These are phyloP conservation scores for Ceriagrion tenellum DNA, from an alignment of 2,888 invertebrate genomes.

Conservation along the genomic window DNA sequence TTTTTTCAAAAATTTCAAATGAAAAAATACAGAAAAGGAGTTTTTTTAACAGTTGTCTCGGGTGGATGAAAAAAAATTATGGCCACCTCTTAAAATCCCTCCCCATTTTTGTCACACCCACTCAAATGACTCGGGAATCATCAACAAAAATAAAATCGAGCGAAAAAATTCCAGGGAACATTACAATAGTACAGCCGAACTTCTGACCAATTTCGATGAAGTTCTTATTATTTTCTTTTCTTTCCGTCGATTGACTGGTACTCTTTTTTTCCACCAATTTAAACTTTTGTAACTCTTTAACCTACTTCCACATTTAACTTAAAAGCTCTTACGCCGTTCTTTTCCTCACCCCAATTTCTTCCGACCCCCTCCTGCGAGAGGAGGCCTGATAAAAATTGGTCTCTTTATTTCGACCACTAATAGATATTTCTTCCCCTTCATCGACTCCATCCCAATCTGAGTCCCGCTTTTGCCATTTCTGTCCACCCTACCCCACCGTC, in stretches of 20 bases:
- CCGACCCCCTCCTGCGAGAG: not conserved
- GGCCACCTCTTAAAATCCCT: not conserved
- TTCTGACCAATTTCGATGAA: not conserved
- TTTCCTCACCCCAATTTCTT: not conserved
- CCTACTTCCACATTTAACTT: constrained; percentile 45
- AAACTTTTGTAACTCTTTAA: constrained; percentile 63
- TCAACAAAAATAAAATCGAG: not conserved
- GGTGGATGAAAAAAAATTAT: constrained; percentile 29
- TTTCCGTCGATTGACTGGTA: not conserved
- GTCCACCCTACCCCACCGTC: not conserved
- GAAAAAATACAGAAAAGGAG: not conserved
- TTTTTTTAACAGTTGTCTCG: not conserved
- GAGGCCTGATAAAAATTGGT: constrained; percentile 5
- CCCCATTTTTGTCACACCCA: not conserved
- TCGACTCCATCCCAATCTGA: not conserved
- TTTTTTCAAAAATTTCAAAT: not conserved
- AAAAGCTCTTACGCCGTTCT: not conserved
- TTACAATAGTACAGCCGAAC: constrained; percentile 47
- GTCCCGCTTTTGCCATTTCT: not conserved
- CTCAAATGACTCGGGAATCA: constrained; percentile 32
- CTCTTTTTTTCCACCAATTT: constrained; percentile 45
- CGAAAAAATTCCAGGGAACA: constrained; percentile 16
- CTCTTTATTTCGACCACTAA: constrained; percentile 35
- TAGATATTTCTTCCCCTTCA: constrained; percentile 10
- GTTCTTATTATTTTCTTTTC: constrained; percentile 29